Percentiles rank a stretch among this genome's conserved stretches.
Evolutionary conservation across 2,888 invertebrate genomes (phyloP).

Genomic region (Andrena dorsata): DNA sequence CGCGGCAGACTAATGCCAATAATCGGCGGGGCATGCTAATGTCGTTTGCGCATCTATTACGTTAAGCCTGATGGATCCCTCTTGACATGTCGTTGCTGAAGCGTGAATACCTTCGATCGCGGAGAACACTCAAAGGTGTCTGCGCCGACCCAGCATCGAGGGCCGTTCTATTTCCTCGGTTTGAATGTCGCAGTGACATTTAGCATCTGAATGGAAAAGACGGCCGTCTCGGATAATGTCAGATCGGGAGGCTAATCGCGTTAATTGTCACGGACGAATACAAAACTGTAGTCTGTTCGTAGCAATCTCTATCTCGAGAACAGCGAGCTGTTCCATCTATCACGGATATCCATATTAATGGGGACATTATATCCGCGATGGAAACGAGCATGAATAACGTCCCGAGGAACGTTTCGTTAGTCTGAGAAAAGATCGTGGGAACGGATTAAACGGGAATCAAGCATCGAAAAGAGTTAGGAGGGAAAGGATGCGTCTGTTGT

Average conservation of each 20-base stretch:
- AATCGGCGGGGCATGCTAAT: constrained; percentile 83
- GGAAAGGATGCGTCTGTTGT: constrained; percentile 27
- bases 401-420: neutral
- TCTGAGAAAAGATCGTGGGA: constrained; percentile 30
- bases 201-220: constrained; percentile 70
- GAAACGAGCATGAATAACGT: neutral
- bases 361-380: neutral
- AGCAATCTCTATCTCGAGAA: neutral
- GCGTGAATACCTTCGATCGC: constrained; percentile 72
- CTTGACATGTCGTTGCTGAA: constrained; percentile 78
- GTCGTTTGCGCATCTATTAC: constrained; percentile 83
- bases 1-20: constrained; percentile 80
- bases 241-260: constrained; percentile 15
- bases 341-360: neutral
- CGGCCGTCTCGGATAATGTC: constrained; percentile 54
- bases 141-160: constrained; percentile 36
- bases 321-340: neutral
- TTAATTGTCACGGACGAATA: constrained; percentile 45
- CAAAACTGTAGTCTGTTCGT: neutral
- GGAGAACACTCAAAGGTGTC: constrained; percentile 66
- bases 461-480: constrained; percentile 44
- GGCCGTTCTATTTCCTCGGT: constrained; percentile 43
- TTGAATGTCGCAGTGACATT: constrained; percentile 61
- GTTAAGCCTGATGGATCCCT: constrained; percentile 83
- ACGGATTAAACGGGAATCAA: constrained; percentile 25